phyloP scores from a whole-genome alignment of 30 jellyfish, hydroid and myxozoan species.

The Hydractinia echinata region DNA sequence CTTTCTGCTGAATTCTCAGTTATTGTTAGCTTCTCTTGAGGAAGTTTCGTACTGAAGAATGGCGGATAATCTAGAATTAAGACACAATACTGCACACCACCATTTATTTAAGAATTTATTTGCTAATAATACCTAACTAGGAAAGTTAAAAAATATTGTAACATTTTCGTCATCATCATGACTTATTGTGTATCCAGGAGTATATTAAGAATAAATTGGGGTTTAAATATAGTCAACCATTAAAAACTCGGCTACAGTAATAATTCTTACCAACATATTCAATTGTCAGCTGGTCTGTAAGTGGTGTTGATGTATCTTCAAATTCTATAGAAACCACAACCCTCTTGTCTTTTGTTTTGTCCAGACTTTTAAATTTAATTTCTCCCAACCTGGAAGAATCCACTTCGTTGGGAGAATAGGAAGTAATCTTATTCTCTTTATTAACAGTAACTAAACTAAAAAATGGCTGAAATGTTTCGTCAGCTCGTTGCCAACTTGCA shows the following conservation, averaged over 20 bases:
- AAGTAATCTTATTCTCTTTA: neutral
- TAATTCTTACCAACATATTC: constrained; percentile 14
- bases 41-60: neutral
- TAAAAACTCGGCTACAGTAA: neutral
- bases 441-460: neutral
- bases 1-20: neutral
- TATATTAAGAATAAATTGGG: no score
- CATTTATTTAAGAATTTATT: no score
- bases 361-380: neutral
- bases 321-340: neutral
- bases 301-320: neutral
- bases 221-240: no score
- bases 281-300: constrained; percentile 17
- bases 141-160: no score
- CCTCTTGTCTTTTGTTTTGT: neutral
- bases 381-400: neutral
- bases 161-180: no score
- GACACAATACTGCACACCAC: neutral
- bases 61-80: constrained; percentile 6
- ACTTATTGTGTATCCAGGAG: no score
- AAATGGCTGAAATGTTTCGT: neutral
- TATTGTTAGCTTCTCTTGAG: neutral
- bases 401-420: neutral
- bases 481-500: constrained; percentile 15
- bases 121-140: no score